A percentile compares a stretch with the other conserved stretches of the same genome.
phyloP scores from a whole-genome alignment of 92 coral and sea anemone genomes.

The Siderastrea radians region DNA sequence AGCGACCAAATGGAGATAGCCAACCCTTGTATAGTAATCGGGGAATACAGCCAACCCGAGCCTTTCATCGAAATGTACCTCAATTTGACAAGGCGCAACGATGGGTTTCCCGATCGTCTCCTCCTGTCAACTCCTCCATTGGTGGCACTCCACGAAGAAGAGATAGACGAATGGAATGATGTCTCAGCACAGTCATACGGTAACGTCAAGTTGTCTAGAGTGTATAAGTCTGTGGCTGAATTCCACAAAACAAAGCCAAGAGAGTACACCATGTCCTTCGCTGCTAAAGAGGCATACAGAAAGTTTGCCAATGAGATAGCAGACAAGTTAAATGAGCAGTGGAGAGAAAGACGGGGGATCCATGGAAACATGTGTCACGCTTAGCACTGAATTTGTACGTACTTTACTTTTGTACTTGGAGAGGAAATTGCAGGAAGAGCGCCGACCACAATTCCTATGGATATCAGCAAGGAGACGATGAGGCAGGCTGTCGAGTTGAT shows the following conservation, averaged over 20 bases:
- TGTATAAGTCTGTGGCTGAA: neutral
- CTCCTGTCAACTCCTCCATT: slow-evolving; percentile 17
- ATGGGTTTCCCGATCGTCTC: slow-evolving; percentile 49
- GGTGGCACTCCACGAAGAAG: slow-evolving; percentile 24
- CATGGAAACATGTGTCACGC: slow-evolving; percentile 11
- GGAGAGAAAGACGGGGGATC: neutral
- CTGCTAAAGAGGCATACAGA: neutral
- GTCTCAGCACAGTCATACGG: neutral
- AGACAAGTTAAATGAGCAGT: slow-evolving; percentile 30
- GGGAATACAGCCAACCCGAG: slow-evolving; percentile 54
- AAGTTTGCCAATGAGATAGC: slow-evolving; percentile 8
- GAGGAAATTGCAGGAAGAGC: neutral
- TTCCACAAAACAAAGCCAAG: slow-evolving; percentile 1
- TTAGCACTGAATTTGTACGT: slow-evolving; percentile 31
- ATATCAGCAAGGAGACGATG: neutral
- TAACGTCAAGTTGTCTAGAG: neutral
- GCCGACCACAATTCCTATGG: neutral
- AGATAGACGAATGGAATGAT: slow-evolving; percentile 27
- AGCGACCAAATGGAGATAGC: slow-evolving; percentile 7
- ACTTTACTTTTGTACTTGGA: slow-evolving; percentile 5
- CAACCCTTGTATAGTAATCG: slow-evolving; percentile 13
- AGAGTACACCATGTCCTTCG: slow-evolving; percentile 1
- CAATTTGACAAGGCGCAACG: slow-evolving; percentile 11
- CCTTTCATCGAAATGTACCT: slow-evolving; percentile 36
- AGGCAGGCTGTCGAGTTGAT: slow-evolving; percentile 18